A percentile compares a stretch with the other conserved stretches of the same genome.
Evolutionary conservation across 1,140 invertebrate genomes (phyloP).

Genomic region (Ctenoplectra terminalis): DNA sequence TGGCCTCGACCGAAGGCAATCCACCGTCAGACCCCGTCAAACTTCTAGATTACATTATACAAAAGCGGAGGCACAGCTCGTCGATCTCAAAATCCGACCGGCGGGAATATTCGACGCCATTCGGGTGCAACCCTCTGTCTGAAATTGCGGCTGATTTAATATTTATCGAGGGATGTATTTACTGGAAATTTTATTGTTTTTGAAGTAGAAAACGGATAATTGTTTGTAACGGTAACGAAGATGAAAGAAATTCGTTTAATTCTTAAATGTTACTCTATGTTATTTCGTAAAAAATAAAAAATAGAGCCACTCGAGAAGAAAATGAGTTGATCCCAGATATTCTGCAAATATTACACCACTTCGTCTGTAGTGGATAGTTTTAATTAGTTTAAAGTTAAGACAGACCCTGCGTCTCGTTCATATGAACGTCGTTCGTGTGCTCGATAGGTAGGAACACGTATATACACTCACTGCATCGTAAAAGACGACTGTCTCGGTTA

Average conservation of each 20-base stretch:
- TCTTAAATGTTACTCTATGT: no score
- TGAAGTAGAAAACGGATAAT: background rate
- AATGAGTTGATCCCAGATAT: no score
- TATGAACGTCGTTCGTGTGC: background rate
- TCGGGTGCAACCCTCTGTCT: background rate
- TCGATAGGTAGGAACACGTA: background rate
- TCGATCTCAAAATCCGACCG: conserved; percentile 50
- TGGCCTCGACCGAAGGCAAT: conserved; percentile 11
- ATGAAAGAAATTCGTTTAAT: background rate
- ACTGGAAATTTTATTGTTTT: background rate
- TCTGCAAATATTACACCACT: no score
- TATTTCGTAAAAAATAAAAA: no score
- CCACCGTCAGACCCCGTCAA: conserved; percentile 60
- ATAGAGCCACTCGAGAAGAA: no score
- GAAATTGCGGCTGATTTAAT: conserved; percentile 34
- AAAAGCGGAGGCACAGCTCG: conserved; percentile 65
- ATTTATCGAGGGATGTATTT: conserved; percentile 14
- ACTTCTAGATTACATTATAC: conserved; percentile 71
- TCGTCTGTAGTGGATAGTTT: no score
- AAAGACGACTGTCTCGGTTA: background rate
- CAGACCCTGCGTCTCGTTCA: background rate
- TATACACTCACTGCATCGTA: background rate
- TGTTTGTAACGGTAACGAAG: background rate
- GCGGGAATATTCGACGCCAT: conserved; percentile 25
- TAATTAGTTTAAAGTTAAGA: no score